Conservation (phyloP, 2,888 invertebrate genomes). For the Agrilus biguttatus region DNA sequence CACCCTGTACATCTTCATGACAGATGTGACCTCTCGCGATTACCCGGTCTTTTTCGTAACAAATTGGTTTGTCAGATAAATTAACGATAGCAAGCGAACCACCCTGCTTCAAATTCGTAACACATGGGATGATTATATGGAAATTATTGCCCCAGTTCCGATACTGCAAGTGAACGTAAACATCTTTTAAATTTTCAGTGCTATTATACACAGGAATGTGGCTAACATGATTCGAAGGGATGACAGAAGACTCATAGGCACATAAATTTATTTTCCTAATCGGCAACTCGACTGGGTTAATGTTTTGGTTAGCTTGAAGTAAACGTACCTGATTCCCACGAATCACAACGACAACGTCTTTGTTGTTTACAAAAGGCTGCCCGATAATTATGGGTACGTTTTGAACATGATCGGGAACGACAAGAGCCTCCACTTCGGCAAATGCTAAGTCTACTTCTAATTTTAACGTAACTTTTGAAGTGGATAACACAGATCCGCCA, state of each 20-base stretch:
- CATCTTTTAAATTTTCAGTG: slow-evolving; percentile 1
- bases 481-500: too few species aligned
- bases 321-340: not conserved
- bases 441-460: too few species aligned
- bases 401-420: slow-evolving; percentile 1
- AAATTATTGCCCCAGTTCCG: too few species aligned
- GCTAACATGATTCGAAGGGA: slow-evolving; percentile 2
- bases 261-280: slow-evolving; percentile 1
- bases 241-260: slow-evolving; percentile 1
- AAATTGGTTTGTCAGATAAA: too few species aligned
- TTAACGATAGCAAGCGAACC: too few species aligned
- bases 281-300: not conserved
- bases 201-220: slow-evolving; percentile 1
- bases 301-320: not conserved
- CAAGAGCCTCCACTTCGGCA: too few species aligned
- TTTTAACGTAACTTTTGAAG: too few species aligned
- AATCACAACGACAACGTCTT: slow-evolving; percentile 1
- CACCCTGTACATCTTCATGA: too few species aligned
- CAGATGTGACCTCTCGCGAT: too few species aligned
- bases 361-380: slow-evolving; percentile 4
- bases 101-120: too few species aligned
- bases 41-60: too few species aligned
- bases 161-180: not conserved
- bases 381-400: slow-evolving; percentile 5
- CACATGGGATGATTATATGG: too few species aligned